Evolutionary conservation across 92 coral and sea anemone species (phyloP).

Genomic region (Pocillopora meandrina): DNA sequence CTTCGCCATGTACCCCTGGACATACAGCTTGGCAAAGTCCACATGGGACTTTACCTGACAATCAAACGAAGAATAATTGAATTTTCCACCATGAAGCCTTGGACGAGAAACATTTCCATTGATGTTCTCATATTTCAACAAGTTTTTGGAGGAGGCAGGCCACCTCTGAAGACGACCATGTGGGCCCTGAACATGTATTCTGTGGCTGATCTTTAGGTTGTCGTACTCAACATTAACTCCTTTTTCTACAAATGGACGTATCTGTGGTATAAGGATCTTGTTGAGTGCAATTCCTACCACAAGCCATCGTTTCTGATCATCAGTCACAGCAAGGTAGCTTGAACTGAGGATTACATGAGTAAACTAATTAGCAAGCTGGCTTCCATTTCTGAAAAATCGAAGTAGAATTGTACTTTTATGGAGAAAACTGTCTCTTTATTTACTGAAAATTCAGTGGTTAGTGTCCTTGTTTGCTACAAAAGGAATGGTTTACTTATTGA

Average conservation of each 20-base stretch:
- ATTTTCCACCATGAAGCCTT: conserved; percentile 8
- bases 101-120: conserved; percentile 40
- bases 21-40: conserved; percentile 49
- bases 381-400: too few species aligned
- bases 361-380: too few species aligned
- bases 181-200: conserved; percentile 41
- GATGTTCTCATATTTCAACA: conserved; percentile 23
- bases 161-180: conserved; percentile 2
- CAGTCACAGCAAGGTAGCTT: conserved; percentile 10
- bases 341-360: background rate
- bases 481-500: too few species aligned
- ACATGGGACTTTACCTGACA: conserved; percentile 39
- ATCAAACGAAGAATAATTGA: conserved; percentile 13
- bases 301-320: conserved; percentile 56
- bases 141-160: background rate
- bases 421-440: too few species aligned
- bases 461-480: too few species aligned
- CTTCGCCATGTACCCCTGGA: conserved; percentile 42
- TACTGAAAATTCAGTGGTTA: too few species aligned
- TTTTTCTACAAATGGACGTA: conserved; percentile 46
- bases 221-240: conserved; percentile 51
- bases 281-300: conserved; percentile 74
- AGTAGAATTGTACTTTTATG: too few species aligned
- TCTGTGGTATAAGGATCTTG: conserved; percentile 56
- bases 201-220: conserved; percentile 44